Conservation (phyloP, 2,797 vertebrate genomes). For the Ibycter americanus region DNA sequence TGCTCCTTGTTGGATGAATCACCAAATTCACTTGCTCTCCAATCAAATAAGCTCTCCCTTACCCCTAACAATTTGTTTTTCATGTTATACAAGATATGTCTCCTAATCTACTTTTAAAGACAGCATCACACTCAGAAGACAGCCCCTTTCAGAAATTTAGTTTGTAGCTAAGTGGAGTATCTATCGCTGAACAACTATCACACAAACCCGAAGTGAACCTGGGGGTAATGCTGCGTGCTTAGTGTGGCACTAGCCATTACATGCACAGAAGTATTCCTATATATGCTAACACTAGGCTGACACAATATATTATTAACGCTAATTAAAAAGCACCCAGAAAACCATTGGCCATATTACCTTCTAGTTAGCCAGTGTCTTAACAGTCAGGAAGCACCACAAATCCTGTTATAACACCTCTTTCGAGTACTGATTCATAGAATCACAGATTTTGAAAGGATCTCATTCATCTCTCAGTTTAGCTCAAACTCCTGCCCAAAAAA, state of each 20-base stretch:
- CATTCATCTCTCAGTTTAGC: neutral
- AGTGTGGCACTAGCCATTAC: neutral
- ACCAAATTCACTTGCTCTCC: neutral
- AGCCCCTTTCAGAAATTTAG: neutral
- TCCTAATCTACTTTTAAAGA: neutral
- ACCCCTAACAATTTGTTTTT: neutral
- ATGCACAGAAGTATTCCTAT: neutral
- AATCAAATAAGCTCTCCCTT: neutral
- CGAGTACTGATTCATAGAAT: neutral
- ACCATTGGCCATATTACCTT: fast-evolving
- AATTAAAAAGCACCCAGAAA: neutral
- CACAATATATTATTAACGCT: fast-evolving
- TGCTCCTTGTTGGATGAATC: neutral
- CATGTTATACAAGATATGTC: neutral
- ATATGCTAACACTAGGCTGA: neutral
- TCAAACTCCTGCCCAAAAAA: neutral
- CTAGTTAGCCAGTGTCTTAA: neutral
- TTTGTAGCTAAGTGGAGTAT: neutral
- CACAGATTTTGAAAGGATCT: neutral
- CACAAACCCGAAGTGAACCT: neutral
- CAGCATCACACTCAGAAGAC: neutral
- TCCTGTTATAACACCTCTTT: neutral
- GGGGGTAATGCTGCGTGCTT: neutral
- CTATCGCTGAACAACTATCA: neutral
- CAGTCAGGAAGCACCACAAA: neutral